phyloP scores from a whole-genome alignment of 2,888 invertebrate genomes.

The Zygogramma bicolorata region DNA sequence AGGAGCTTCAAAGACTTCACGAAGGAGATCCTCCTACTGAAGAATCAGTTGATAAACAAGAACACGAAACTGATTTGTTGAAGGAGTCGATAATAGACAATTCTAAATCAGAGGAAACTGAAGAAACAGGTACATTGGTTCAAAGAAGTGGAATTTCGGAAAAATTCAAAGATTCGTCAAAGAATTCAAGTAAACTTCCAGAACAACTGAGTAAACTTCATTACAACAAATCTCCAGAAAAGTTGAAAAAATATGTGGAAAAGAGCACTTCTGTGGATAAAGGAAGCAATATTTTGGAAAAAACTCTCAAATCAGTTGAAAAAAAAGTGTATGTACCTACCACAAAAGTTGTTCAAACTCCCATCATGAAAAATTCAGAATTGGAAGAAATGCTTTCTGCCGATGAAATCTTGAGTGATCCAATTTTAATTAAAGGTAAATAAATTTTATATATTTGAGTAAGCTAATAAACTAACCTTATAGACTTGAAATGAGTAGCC shows the following conservation, averaged over 20 bases:
- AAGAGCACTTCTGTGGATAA: not conserved
- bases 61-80: not conserved
- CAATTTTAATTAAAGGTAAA: slow-evolving; percentile 54
- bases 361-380: slow-evolving; percentile 41
- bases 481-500: too few species aligned
- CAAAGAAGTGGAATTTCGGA: not conserved
- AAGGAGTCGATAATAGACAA: not conserved
- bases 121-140: not conserved
- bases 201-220: not conserved
- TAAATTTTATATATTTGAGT: too few species aligned
- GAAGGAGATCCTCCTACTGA: slow-evolving; percentile 31
- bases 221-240: not conserved
- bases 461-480: too few species aligned
- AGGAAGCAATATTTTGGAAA: slow-evolving; percentile 4
- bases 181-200: not conserved
- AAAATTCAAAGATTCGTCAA: not conserved
- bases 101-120: not conserved
- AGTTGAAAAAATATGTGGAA: not conserved
- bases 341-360: slow-evolving; percentile 1
- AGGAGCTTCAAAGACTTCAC: slow-evolving; percentile 41
- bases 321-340: slow-evolving; percentile 5
- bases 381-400: slow-evolving; percentile 44
- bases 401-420: slow-evolving; percentile 51
- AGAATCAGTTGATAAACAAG: slow-evolving; percentile 7
- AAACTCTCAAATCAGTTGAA: not conserved